Base-by-base conservation (phyloP, 2,797 vertebrate genomes). In the Pseudochirops corinnae region DNA sequence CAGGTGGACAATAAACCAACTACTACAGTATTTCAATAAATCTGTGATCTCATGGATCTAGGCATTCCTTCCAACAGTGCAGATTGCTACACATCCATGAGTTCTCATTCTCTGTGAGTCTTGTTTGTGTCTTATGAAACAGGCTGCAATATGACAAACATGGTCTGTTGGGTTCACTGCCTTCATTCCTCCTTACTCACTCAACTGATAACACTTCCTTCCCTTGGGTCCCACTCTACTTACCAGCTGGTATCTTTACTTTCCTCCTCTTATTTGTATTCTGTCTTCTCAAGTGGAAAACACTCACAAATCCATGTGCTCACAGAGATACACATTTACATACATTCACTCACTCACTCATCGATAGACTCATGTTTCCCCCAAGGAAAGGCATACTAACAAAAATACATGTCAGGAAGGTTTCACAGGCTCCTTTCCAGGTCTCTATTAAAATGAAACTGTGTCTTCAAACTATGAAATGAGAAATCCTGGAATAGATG, bases 271-370 rank as follows among this genome's bases (percentile, higher is more conserved):
- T 7, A 46, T 82, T 82, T 46, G 24, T 82, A 82, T 82, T 82
- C 21, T 82, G 5, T 82, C 12, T 67, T 82, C 18, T 24, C 39
- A 46, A 82, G 39, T 82, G 74, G 74, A 82, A 82, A 82, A 82
- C 6, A 82, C n/a, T 39, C n/a, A 82, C 67, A 82, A 39, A 82
- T 82, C 7, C 74, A 82, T 82, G 74, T 82, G 74, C 6, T 82
- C 74, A 82, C n/a, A 82, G 74, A 82, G 74, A 82, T 18, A 82
- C 67, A 82, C 74, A 82, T 82, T 82, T 82, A 46, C 74, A 82
- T 82, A 82, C 39, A 10, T 46, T 46, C n/a, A 82, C n/a, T 82
- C 39, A 46, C n/a, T 82, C 39, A 46, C 21, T 82, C 67, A 82
- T 39, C 2, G 1, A 10, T 13, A 82, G 39, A 46, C 21, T 82